Evolutionary conservation across 2,888 invertebrate genomes (phyloP).

Genomic region (Epinotia nisella): DNA sequence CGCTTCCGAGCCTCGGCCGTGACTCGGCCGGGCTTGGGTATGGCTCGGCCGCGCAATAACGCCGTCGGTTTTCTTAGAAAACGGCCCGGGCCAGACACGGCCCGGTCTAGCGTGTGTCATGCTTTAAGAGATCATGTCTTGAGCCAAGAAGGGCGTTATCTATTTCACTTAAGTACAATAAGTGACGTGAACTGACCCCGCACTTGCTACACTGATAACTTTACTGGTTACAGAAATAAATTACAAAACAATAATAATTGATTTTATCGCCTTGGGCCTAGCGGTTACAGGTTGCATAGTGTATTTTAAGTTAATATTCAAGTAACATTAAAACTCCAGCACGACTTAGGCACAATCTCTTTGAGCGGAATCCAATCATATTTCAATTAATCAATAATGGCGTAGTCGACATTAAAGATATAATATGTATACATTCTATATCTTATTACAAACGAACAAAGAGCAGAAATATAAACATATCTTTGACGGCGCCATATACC

Average conservation of each 20-base stretch:
- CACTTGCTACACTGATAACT: constrained; percentile 10
- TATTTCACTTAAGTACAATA: not conserved
- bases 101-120: too few relatives aligned
- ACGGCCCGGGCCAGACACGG: too few relatives aligned
- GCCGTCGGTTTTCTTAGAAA: too few relatives aligned
- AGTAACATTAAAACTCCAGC: not conserved
- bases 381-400: not conserved
- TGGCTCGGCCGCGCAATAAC: too few relatives aligned
- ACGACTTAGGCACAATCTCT: constrained; percentile 4
- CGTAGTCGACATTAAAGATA: not conserved
- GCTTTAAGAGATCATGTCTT: too few relatives aligned
- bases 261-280: constrained; percentile 8
- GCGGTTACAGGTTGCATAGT: not conserved
- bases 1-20: too few relatives aligned
- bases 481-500: too few relatives aligned
- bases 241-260: constrained; percentile 25
- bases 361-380: not conserved
- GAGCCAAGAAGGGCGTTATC: too few relatives aligned
- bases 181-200: not conserved
- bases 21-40: too few relatives aligned
- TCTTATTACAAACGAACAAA: too few relatives aligned
- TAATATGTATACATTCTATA: too few relatives aligned
- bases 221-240: constrained; percentile 2
- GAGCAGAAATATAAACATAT: too few relatives aligned
- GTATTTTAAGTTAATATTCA: constrained; percentile 10